Evolutionary conservation across 2,888 invertebrate genomes (phyloP).

Genomic region (Loripinus fragilis): DNA sequence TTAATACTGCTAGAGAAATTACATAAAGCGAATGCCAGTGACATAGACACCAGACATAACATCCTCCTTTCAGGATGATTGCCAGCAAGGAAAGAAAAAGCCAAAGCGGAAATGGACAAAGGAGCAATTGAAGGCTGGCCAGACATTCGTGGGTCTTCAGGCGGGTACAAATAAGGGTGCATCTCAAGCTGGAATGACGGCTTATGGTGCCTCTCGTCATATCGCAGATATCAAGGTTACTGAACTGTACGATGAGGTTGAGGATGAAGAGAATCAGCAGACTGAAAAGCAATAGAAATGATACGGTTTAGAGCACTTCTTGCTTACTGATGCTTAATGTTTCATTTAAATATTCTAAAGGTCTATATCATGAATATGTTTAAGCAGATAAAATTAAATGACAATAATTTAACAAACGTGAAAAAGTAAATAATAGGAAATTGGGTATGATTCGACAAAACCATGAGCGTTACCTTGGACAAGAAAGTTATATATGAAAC

Average conservation of each 20-base stretch:
- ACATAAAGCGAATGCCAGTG: not conserved
- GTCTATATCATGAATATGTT: too few relatives aligned
- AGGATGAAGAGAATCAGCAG: slow-evolving; percentile 34
- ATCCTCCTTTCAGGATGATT: slow-evolving; percentile 21
- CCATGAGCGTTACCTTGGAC: too few relatives aligned
- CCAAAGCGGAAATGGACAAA: slow-evolving; percentile 73
- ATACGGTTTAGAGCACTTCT: too few relatives aligned
- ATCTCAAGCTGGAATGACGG: slow-evolving; percentile 80
- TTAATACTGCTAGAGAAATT: too few relatives aligned
- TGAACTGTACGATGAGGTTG: slow-evolving; percentile 74
- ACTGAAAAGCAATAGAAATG: not conserved
- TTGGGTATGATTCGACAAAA: too few relatives aligned
- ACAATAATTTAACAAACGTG: too few relatives aligned
- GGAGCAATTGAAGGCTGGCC: slow-evolving; percentile 79
- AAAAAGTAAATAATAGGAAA: too few relatives aligned
- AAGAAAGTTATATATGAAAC: too few relatives aligned
- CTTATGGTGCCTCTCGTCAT: slow-evolving; percentile 76
- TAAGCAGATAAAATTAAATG: too few relatives aligned
- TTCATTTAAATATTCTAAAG: too few relatives aligned
- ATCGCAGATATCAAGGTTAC: slow-evolving; percentile 80
- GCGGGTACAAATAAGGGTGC: slow-evolving; percentile 82
- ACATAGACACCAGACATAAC: too few relatives aligned
- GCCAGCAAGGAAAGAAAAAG: slow-evolving; percentile 36
- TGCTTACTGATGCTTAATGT: too few relatives aligned
- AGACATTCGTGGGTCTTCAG: slow-evolving; percentile 79